phyloP scores from a whole-genome alignment of 2,797 vertebrate genomes.

The Molothrus ater region DNA sequence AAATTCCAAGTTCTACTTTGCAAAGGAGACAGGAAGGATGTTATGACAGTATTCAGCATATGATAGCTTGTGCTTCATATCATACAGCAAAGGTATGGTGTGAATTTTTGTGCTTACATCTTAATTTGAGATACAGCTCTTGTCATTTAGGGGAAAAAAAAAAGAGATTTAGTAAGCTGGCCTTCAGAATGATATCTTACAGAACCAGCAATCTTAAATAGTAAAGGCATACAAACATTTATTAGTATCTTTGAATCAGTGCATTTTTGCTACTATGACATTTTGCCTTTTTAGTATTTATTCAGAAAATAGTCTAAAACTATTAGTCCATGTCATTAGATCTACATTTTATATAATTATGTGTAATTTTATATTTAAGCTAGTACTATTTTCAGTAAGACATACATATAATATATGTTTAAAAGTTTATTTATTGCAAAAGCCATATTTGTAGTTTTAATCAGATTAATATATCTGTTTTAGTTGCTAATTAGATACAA shows the following conservation, averaged over 20 bases:
- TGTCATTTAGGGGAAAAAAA: neutral
- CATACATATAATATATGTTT: neutral
- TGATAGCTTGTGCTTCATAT: conserved; percentile 89
- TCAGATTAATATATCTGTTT: neutral
- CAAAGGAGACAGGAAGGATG: conserved; percentile 74
- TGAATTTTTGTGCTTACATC: neutral
- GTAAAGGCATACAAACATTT: neutral
- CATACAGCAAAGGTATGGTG: conserved; percentile 87
- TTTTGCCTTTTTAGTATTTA: neutral
- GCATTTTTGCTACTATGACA: neutral
- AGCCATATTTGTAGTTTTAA: neutral
- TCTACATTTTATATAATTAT: neutral
- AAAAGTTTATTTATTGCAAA: neutral
- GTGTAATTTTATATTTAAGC: neutral
- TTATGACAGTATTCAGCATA: conserved; percentile 85
- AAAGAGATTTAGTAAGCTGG: neutral
- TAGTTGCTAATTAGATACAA: neutral
- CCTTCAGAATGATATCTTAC: neutral
- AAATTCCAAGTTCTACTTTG: conserved; percentile 78
- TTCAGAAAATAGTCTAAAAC: neutral
- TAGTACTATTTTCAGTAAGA: neutral
- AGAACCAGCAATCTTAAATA: neutral
- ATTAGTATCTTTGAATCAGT: neutral
- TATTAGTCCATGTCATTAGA: neutral
- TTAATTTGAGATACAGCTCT: neutral